Percentiles rank a stretch among this genome's conserved stretches.
These are phyloP conservation scores for Himalopsyche japonica DNA, from an alignment of 2,888 invertebrate species.

Conservation along the genomic window DNA sequence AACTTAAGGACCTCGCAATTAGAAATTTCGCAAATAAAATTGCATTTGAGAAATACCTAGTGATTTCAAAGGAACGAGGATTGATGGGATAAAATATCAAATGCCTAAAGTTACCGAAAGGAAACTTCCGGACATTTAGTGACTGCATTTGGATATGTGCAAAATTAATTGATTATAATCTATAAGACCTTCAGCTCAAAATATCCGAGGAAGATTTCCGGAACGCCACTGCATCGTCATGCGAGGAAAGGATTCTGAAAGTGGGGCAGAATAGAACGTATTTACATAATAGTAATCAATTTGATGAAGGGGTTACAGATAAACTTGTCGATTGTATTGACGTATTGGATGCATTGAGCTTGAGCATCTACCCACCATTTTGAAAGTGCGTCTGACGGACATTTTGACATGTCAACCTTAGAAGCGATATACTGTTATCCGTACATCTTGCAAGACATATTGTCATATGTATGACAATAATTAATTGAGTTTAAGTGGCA, in stretches of 20 bases:
- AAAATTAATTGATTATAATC: no score
- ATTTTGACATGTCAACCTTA: not conserved
- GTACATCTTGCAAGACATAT: not conserved
- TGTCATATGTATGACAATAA: not conserved
- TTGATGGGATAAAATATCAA: no score
- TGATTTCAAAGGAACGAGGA: no score
- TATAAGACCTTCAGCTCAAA: no score
- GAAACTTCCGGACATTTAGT: no score
- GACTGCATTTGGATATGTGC: no score
- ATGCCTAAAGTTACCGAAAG: no score
- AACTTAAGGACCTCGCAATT: no score
- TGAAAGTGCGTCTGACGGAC: not conserved
- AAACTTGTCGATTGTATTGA: not conserved
- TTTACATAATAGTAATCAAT: slow-evolving; percentile 3
- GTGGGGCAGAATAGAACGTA: slow-evolving; percentile 6
- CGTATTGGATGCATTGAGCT: not conserved
- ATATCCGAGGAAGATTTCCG: not conserved
- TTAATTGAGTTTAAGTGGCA: not conserved
- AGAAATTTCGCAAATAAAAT: no score
- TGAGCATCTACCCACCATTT: not conserved
- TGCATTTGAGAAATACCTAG: no score
- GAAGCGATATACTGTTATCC: not conserved
- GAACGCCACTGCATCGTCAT: not conserved
- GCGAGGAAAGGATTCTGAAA: not conserved
- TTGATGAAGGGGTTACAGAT: not conserved